A percentile compares a stretch with the other conserved stretches of the same genome.
Conservation (phyloP, 2,797 vertebrate genomes). For the Lophotriccus pileatus region DNA sequence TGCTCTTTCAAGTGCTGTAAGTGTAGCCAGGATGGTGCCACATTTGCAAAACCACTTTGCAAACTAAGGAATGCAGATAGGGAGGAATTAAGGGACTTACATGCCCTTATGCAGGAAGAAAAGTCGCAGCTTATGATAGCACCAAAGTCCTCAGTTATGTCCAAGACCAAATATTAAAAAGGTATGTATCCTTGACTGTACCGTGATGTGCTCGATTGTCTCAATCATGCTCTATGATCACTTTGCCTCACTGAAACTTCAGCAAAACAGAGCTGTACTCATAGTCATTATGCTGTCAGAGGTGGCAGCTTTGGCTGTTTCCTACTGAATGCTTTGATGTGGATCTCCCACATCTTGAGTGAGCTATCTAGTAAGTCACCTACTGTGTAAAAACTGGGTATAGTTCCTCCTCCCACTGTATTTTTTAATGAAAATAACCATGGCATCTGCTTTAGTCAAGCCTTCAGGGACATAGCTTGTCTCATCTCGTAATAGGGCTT, state of each 20-base stretch:
- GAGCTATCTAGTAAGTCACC: slow-evolving; percentile 30
- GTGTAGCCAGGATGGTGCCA: neutral
- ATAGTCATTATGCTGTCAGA: neutral
- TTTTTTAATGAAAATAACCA: slow-evolving; percentile 10
- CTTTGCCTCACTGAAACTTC: neutral
- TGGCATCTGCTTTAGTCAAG: neutral
- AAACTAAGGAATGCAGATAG: neutral
- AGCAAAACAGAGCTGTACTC: neutral
- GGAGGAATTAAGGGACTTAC: neutral
- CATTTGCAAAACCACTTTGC: neutral
- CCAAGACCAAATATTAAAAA: neutral
- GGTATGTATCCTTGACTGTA: neutral
- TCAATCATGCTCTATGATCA: neutral
- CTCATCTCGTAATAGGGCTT: neutral
- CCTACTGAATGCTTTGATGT: slow-evolving; percentile 2
- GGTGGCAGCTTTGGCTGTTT: neutral
- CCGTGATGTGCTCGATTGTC: neutral
- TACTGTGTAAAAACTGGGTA: slow-evolving; percentile 10
- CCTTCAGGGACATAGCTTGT: neutral
- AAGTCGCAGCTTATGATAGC: neutral
- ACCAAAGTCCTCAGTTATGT: neutral
- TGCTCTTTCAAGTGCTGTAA: neutral
- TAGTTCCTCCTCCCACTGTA: neutral
- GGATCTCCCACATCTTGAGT: neutral
- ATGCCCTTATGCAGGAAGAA: neutral